Conservation (phyloP, 1,140 invertebrate genomes). For the Achroia grisella region DNA sequence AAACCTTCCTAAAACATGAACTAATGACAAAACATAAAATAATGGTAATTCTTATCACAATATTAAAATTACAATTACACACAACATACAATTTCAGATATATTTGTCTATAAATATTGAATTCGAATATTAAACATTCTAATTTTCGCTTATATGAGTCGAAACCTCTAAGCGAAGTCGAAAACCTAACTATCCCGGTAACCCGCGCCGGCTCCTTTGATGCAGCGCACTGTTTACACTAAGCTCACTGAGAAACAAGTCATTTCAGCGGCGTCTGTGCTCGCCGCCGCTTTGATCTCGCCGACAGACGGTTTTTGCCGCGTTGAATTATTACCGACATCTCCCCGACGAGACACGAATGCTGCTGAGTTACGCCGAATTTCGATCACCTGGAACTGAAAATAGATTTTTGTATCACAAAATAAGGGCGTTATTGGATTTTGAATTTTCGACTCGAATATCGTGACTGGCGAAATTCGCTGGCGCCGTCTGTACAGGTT, state of each 20-base stretch:
- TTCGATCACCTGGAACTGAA: constrained; percentile 1
- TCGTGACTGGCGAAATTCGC: no score
- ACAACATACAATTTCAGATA: no score
- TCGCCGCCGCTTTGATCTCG: constrained; percentile 48
- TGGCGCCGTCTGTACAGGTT: no score
- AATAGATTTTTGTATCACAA: not conserved
- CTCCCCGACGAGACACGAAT: constrained; percentile 18
- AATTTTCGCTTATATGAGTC: no score
- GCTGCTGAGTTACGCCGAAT: constrained; percentile 43
- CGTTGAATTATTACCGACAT: constrained; percentile 45
- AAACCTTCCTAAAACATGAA: no score
- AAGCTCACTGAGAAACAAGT: constrained; percentile 66
- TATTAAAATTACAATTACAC: no score
- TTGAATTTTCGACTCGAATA: not conserved
- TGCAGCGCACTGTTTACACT: constrained; percentile 61
- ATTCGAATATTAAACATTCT: no score
- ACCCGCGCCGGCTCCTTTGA: constrained; percentile 47
- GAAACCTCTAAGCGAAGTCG: no score
- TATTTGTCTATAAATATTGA: no score
- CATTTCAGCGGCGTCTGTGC: constrained; percentile 46
- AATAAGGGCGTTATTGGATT: no score
- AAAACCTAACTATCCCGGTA: constrained; percentile 4
- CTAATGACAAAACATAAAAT: no score
- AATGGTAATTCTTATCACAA: no score
- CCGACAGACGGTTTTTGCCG: constrained; percentile 36